phyloP scores from a whole-genome alignment of 2,113 vertebrate species.

The Xyrauchen texanus region DNA sequence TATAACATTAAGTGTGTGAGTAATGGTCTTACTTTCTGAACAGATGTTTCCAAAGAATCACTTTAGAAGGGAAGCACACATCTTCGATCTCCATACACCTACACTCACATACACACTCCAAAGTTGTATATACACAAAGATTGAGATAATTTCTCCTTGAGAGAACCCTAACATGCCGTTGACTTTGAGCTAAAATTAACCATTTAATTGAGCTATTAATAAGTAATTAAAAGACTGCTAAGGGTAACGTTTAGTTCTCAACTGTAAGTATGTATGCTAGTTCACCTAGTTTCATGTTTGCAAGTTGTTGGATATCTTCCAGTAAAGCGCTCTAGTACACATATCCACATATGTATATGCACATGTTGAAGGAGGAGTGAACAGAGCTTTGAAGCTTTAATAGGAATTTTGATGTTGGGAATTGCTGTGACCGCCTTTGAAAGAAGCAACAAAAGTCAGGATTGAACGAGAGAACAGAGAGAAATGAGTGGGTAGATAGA shows the following conservation, averaged over 20 bases:
- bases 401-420: conserved; percentile 49
- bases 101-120: not conserved
- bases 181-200: conserved; percentile 33
- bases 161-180: not conserved
- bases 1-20: conserved; percentile 20
- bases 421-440: conserved; percentile 50
- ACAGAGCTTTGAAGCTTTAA: conserved; percentile 54
- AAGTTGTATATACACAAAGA: not conserved
- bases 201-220: conserved; percentile 37
- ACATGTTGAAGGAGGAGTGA: conserved; percentile 39
- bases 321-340: conserved; percentile 17
- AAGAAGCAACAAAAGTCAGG: conserved; percentile 38
- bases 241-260: conserved; percentile 11
- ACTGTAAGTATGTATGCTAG: conserved; percentile 10
- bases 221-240: conserved; percentile 29
- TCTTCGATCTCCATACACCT: not conserved
- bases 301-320: conserved; percentile 1
- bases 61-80: conserved; percentile 26
- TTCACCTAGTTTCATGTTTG: not conserved
- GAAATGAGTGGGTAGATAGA: conserved; percentile 18
- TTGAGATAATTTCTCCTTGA: not conserved
- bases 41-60: conserved; percentile 17
- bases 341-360: conserved; percentile 26
- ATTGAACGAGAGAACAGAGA: conserved; percentile 11
- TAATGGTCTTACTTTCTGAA: conserved; percentile 29